These are phyloP conservation scores for Cepaea hortensis DNA, from an alignment of 2,888 invertebrate genomes.

Conservation along the genomic window DNA sequence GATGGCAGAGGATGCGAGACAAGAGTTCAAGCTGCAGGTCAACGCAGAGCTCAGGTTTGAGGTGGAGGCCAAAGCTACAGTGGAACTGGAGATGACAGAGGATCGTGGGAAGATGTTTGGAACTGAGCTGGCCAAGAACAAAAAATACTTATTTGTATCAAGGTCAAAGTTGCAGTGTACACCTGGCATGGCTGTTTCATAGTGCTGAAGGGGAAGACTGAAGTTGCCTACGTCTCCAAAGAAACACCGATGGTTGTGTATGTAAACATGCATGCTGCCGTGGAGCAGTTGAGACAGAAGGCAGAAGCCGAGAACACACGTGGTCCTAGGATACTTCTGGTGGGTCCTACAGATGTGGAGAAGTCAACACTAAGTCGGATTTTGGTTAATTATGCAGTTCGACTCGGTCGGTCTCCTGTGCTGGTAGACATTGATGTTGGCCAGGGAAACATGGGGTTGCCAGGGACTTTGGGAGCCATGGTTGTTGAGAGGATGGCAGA, in stretches of 20 bases:
- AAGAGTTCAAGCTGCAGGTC: too few species aligned
- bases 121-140: too few species aligned
- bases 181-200: too few species aligned
- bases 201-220: constrained; percentile 91
- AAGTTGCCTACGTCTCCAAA: constrained; percentile 94
- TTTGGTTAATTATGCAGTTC: constrained; percentile 94
- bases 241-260: constrained; percentile 98
- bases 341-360: constrained; percentile 96
- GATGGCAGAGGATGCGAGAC: too few species aligned
- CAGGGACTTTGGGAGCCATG: constrained; percentile 93
- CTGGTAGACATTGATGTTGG: constrained; percentile 97
- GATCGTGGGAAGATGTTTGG: constrained; percentile 96
- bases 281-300: constrained; percentile 90
- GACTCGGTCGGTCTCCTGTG: constrained; percentile 88
- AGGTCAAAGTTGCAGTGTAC: constrained; percentile 96
- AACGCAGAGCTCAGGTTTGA: too few species aligned
- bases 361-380: constrained; percentile 93
- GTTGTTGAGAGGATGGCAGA: too few species aligned
- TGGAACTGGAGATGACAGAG: constrained; percentile 90
- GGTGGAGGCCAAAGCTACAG: too few species aligned
- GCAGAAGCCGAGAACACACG: constrained; percentile 83
- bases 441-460: constrained; percentile 91
- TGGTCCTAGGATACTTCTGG: constrained; percentile 84
- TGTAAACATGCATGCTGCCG: constrained; percentile 94
- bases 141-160: constrained; percentile 94